Evolutionary conservation across 2,113 vertebrate genomes (phyloP).

Genomic region (Tragelaphus strepsiceros): DNA sequence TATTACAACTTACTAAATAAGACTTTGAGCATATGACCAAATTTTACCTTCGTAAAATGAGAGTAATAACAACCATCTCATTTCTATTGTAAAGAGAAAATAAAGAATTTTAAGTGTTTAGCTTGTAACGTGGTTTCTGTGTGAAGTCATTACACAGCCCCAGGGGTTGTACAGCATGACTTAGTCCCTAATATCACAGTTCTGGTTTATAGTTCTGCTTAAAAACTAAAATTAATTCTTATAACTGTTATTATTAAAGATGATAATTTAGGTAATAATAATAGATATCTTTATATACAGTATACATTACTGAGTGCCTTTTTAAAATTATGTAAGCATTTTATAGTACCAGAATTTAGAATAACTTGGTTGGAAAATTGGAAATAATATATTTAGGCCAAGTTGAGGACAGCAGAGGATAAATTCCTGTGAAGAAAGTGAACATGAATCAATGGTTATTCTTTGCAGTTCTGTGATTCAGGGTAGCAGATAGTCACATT

Average conservation of each 20-base stretch:
- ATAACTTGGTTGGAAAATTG: not conserved
- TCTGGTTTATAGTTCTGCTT: not conserved
- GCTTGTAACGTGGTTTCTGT: not conserved
- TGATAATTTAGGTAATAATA: not conserved
- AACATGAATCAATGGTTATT: not conserved
- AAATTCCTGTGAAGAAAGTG: not conserved
- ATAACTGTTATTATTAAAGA: not conserved
- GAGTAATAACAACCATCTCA: not conserved
- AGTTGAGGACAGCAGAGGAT: not conserved
- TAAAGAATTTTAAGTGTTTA: not conserved
- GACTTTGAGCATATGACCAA: not conserved
- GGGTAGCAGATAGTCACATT: not conserved
- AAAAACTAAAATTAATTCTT: not conserved
- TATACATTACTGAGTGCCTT: constrained; percentile 65
- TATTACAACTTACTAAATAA: not conserved
- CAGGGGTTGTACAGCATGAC: not conserved
- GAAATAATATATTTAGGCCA: not conserved
- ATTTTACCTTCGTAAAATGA: not conserved
- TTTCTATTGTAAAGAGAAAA: not conserved
- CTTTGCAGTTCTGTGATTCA: not conserved
- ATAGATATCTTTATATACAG: constrained; percentile 63
- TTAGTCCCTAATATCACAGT: not conserved
- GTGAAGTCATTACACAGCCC: not conserved
- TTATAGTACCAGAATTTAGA: not conserved
- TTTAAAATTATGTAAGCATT: constrained; percentile 69